phyloP scores from a whole-genome alignment of 2,888 invertebrate species.

The Polyploca ridens region DNA sequence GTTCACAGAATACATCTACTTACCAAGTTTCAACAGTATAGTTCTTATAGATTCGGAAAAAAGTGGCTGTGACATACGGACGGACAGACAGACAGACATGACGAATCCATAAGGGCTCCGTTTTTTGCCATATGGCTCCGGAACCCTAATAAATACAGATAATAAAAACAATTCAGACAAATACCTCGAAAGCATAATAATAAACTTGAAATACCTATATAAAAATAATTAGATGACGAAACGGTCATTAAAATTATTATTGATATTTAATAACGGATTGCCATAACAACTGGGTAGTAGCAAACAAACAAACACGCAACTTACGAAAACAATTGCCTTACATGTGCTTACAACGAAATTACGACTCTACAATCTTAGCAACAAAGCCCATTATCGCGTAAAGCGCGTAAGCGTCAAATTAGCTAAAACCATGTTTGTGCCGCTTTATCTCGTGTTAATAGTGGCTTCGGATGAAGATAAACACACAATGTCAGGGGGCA shows the following conservation, averaged over 20 bases:
- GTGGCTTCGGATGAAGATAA: slow-evolving; percentile 12
- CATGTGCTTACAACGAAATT: neutral
- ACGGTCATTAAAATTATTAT: slow-evolving; percentile 4
- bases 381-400: neutral
- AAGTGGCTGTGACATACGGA: no score
- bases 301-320: slow-evolving; percentile 46
- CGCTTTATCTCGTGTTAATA: slow-evolving; percentile 44
- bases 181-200: neutral
- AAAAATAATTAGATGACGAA: slow-evolving; percentile 8
- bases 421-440: slow-evolving; percentile 7
- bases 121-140: no score
- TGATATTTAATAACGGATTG: neutral
- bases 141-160: no score
- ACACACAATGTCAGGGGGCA: slow-evolving; percentile 51
- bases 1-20: no score
- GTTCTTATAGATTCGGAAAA: no score
- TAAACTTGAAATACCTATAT: no score
- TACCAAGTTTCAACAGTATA: no score
- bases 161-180: neutral
- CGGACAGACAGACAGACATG: no score
- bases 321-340: slow-evolving; percentile 19
- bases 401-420: neutral
- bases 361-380: neutral
- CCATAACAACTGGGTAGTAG: neutral
- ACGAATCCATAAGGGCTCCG: no score